Base-by-base conservation (phyloP, 2,888 invertebrate species). In the Rugalucina vietnamica region DNA sequence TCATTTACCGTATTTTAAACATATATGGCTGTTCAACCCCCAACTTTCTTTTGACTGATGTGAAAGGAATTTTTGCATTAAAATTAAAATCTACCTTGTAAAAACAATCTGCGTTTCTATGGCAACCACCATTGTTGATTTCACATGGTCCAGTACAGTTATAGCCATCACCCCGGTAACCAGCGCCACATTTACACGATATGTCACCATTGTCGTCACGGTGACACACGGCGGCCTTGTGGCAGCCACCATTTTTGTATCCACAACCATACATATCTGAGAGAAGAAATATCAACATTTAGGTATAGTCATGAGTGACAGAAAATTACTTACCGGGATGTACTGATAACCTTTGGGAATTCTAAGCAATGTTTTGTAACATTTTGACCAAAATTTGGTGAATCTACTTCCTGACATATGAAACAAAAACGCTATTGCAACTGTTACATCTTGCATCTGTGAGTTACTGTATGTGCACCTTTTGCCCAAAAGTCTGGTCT, bases 211-310 rank as follows among this genome's bases (percentile, higher is more conserved):
- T 37, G 4, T 34, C 39, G 0, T 69, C 84, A 37, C 36, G 71
- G 4, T 73, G 36, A 81, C 93, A 93, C 24, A 81, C 75, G 0
- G 92, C 92, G 65, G 90, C 82, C 18, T 60, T 57, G 82, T 90
- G 89, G 82, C 93, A 93, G 32, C 91, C 92, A 34, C 93, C 93
- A 81, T 92, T 92, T 57, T 85, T 88, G 71, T 91, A 91, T 18
- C 78, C 80, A 84, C 93, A 93, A 27, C 90, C 72, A n/a, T 72
- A 79, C 77, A 79, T 89, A 60, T 88, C 91, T 92, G 82, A 69
- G 82, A 77, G 21, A 24, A 8, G 29, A 69, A 14, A 43, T 12
- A 18, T 12, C 18, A 18, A 43, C 43, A 43, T 43, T 43, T 43
- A 43, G 10, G 18, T 8, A 43, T 43, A 43, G n/a, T n/a, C n/a